A percentile compares a stretch with the other conserved stretches of the same genome.
phyloP scores from a whole-genome alignment of 2,888 invertebrate genomes.

The Lobophora halterata region DNA sequence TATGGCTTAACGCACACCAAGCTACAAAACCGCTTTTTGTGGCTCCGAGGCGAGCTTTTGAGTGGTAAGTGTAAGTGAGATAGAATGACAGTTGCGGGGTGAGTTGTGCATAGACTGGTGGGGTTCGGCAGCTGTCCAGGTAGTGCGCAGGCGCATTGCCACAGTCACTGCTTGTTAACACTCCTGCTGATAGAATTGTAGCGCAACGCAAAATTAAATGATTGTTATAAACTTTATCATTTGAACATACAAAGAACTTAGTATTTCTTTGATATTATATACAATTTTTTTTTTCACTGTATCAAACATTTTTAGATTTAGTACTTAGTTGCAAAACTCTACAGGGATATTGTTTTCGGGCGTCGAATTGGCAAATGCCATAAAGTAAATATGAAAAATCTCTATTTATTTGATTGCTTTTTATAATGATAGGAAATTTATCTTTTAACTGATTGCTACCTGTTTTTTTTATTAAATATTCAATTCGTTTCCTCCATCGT shows the following conservation, averaged over 20 bases:
- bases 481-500: conserved; percentile 10
- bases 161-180: conserved; percentile 75
- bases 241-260: conserved; percentile 1
- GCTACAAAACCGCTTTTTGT: conserved; percentile 77
- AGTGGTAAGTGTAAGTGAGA: conserved; percentile 62
- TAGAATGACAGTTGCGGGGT: conserved; percentile 64
- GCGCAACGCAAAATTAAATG: conserved; percentile 61
- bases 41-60: conserved; percentile 61
- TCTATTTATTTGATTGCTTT: too few species aligned
- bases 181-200: conserved; percentile 65
- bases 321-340: too few species aligned
- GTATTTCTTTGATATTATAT: too few species aligned
- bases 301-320: too few species aligned
- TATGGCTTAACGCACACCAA: conserved; percentile 49
- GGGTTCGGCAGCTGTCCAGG: conserved; percentile 78
- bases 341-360: too few species aligned
- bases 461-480: conserved; percentile 19
- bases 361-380: too few species aligned
- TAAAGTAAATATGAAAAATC: too few species aligned
- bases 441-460: conserved; percentile 21
- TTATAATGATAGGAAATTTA: too few species aligned
- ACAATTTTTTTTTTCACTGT: too few species aligned
- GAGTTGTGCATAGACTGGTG: conserved; percentile 60
- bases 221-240: conserved; percentile 30
- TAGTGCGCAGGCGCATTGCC: conserved; percentile 70